Evolutionary conservation across 2,888 invertebrate genomes (phyloP), one percentile per base, ranked within the genome.

Genomic region (Drosophila kokeensis): DNA sequence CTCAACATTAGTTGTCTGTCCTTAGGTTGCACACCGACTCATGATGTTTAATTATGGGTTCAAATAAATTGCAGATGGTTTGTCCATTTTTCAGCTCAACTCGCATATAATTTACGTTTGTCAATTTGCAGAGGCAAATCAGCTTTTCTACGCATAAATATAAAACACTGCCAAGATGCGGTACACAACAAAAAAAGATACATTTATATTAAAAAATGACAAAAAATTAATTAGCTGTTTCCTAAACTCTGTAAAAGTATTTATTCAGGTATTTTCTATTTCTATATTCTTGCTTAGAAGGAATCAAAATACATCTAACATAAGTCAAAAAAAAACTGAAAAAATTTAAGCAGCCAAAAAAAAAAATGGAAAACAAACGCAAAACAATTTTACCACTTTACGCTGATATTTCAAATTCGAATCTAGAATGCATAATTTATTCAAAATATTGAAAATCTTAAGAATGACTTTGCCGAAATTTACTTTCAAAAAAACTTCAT

Each of bases 11-110:
- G 45, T 24, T 45, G 24, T 4, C 45, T 24, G 45, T 21, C 45
- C 45, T 7, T 7, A 45, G 24, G 21, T 4, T 24, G 24, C 24
- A 45, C 45, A 24, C 45, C 45, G 24, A 45, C 27, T 24, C 45
- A 45, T 45, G 45, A 27, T 45, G 15, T 8, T 45, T 45, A 45
- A 45, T 45, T 24, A 45, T 45, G 45, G 45, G 45, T 15, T 45
- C 45, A 24, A 21, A 45, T 24, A 45, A 45, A 45, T 15, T 24
- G 4, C 4, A 8, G 45, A 15, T 24, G 15, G 45, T 24, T 15
- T 45, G 2, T 24, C 15, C 15, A 45, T 45, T 45, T 45, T 15
- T 45, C 24, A 45, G 15, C 45, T 45, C 45, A 45, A 45, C 45
- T 45, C 24, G 24, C 45, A 45, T 45, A 45, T 45, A 45, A 45